Percentiles rank a stretch among this genome's conserved stretches.
These are phyloP conservation scores for Stictocephala bisonia DNA, from an alignment of 2,888 invertebrate genomes.

Conservation along the genomic window DNA sequence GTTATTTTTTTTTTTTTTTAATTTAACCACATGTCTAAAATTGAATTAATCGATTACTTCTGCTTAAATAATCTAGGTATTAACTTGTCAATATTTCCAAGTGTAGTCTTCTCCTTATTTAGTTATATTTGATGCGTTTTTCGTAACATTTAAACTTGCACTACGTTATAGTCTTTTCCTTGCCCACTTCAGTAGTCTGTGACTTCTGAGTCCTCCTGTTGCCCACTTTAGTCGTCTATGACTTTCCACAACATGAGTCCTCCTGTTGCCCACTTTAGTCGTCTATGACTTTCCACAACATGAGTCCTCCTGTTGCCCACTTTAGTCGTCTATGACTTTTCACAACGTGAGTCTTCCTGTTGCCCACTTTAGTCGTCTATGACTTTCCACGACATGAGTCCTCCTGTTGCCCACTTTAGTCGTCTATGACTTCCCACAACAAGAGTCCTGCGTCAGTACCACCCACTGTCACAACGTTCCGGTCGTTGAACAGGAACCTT, in stretches of 20 bases:
- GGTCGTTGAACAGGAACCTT: conserved; percentile 87
- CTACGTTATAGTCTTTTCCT: no score
- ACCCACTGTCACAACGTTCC: conserved; percentile 85
- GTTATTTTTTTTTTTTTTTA: no score
- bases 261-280: background rate
- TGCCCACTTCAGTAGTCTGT: no score
- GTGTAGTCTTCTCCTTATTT: no score
- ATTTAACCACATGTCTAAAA: no score
- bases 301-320: conserved; percentile 64
- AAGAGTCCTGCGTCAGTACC: conserved; percentile 90
- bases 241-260: background rate
- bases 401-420: conserved; percentile 66
- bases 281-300: conserved; percentile 79
- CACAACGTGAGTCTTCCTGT: no score
- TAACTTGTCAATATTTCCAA: no score
- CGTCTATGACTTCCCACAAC: conserved; percentile 90
- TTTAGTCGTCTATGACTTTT: background rate
- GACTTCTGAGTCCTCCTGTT: no score
- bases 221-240: background rate
- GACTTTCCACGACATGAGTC: background rate
- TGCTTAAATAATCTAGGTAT: no score
- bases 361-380: background rate
- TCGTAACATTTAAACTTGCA: no score
- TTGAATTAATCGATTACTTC: no score
- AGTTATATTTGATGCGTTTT: no score